A percentile compares a stretch with the other conserved stretches of the same genome.
Evolutionary conservation across 2,113 vertebrate species (phyloP).

Genomic region (Vicugna pacos): DNA sequence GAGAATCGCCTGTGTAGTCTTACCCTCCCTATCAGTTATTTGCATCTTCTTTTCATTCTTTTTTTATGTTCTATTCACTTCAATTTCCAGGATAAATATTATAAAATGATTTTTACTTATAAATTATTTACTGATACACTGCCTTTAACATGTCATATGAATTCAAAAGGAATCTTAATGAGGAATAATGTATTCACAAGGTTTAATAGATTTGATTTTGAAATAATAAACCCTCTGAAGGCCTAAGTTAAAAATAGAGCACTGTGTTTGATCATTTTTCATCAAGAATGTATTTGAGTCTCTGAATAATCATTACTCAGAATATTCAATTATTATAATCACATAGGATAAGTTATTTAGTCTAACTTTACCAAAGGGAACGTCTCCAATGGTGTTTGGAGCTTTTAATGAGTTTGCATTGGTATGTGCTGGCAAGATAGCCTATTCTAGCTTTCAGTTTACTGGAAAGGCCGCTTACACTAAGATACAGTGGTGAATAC

Average conservation of each 20-base stretch:
- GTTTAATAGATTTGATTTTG: conserved; percentile 71
- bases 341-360: conserved; percentile 30
- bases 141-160: conserved; percentile 55
- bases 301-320: conserved; percentile 63
- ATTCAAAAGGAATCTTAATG: conserved; percentile 71
- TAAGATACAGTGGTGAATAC: neutral
- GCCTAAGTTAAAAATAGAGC: conserved; percentile 63
- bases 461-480: neutral
- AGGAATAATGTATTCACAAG: conserved; percentile 50
- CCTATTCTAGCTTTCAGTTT: neutral
- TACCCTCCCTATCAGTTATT: neutral
- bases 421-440: neutral
- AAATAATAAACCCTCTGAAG: conserved; percentile 71
- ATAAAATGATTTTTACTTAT: conserved; percentile 66
- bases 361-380: conserved; percentile 25
- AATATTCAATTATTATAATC: conserved; percentile 63
- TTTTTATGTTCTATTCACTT: conserved; percentile 49
- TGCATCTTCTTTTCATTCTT: neutral
- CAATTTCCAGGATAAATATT: conserved; percentile 70
- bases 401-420: conserved; percentile 14
- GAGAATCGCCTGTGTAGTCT: neutral
- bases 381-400: conserved; percentile 1
- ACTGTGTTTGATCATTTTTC: conserved; percentile 70
- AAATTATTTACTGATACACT: conserved; percentile 61
- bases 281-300: conserved; percentile 61